Base-by-base conservation (phyloP, 2,888 invertebrate species). In the Holacanthella duospinosa region DNA sequence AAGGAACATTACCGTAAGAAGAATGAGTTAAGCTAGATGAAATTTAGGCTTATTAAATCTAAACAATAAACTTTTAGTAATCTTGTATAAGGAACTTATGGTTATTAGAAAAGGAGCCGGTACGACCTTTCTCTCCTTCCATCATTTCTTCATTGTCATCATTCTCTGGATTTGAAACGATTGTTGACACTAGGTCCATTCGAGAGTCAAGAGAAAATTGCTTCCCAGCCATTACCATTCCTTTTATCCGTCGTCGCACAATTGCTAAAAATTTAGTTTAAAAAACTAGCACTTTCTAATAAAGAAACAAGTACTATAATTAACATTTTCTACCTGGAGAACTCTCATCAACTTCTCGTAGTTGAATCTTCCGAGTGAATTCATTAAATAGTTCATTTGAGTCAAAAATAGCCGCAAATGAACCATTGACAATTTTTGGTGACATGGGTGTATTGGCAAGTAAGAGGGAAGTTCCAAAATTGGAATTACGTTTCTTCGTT, bases 371-470 rank as follows among this genome's bases (percentile, higher is more conserved):
- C 75, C 84, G 85, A 48, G 85, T 84, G 74, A 86, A 88, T 58
- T 87, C 87, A 19, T 83, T 83, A 68, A 88, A 79, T 48, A 78
- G 75, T 73, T 87, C 87, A 58, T 84, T 84, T 64, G 86, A 86
- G 75, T 93, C 93, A 74, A 90, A 90, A 67, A 93, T 87, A 28
- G 93, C 93, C 0, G 88, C 93, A 77, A 92, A 93, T 57, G 91
- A 93, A 2, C 92, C 93, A 74, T 94, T 93, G 2, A 94, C 92
- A 59, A 96, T 89, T 80, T 95, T 96, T 0, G 96, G 96, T 3
- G 93, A 93, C 87, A 92, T 90, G 1, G 95, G 95, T 1, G 92
- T 91, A 78, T 96, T 96, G 59, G 94, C 90, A 58, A 96, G 80
- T 27, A 96, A 82, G 1, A 96, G 82, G 75, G 94, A 94, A 55